A percentile compares a stretch with the other conserved stretches of the same genome.
Conservation (phyloP, 2,113 vertebrate species). For the Bungarus multicinctus region DNA sequence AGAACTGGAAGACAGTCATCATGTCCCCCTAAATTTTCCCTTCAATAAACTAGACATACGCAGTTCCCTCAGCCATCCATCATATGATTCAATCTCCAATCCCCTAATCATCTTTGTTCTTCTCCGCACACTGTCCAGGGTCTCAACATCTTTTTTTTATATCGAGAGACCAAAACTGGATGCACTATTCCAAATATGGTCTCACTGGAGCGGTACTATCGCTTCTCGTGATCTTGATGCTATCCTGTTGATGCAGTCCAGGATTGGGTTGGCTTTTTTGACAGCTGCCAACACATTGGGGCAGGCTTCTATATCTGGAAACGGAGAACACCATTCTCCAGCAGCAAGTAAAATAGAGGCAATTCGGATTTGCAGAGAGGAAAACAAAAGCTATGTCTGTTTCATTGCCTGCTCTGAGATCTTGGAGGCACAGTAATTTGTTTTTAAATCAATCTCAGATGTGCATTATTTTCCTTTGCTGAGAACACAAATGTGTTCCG, state of each 20-base stretch:
- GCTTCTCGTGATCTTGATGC: not conserved
- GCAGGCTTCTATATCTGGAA: not conserved
- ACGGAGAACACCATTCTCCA: not conserved
- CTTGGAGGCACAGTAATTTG: not conserved
- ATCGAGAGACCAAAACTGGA: not conserved
- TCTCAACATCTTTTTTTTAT: not conserved
- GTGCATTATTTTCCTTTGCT: not conserved
- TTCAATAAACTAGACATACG: not conserved
- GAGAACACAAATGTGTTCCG: not conserved
- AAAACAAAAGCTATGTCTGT: not conserved
- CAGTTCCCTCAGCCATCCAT: not conserved
- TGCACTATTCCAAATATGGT: not conserved
- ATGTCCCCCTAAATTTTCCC: not conserved
- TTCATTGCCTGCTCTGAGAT: not conserved
- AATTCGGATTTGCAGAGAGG: not conserved
- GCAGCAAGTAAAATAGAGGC: not conserved
- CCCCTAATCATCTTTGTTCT: not conserved
- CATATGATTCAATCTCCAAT: not conserved
- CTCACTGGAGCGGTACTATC: not conserved
- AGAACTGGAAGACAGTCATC: not conserved
- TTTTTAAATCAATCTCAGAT: not conserved
- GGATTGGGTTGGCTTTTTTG: not conserved
- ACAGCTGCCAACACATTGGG: not conserved
- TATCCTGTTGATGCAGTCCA: not conserved
- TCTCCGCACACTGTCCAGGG: not conserved